A percentile compares a stretch with the other conserved stretches of the same genome.
These are phyloP conservation scores for Camponotus fellah DNA, from an alignment of 2,888 invertebrate genomes.

Conservation along the genomic window DNA sequence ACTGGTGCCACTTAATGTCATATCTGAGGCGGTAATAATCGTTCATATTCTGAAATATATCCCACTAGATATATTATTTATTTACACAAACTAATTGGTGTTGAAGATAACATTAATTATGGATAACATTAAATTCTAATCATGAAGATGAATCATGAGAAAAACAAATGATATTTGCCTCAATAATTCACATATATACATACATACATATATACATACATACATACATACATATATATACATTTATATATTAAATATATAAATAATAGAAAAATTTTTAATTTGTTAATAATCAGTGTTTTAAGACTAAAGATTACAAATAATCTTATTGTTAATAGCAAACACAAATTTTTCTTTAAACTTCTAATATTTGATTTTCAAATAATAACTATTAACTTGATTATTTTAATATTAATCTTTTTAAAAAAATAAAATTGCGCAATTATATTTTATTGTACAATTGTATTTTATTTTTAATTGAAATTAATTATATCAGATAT, in stretches of 20 bases:
- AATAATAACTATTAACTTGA: background rate
- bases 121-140: constrained; percentile 13
- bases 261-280: background rate
- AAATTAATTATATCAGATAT: background rate
- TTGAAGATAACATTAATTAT: background rate
- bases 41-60: constrained; percentile 78
- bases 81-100: constrained; percentile 18
- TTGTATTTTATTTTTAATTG: background rate
- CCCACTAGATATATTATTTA: background rate
- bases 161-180: background rate
- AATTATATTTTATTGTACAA: background rate
- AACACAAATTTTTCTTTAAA: background rate
- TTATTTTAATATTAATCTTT: background rate
- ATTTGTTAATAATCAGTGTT: background rate
- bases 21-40: constrained; percentile 77
- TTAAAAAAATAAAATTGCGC: background rate
- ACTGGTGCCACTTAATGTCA: constrained; percentile 79
- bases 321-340: background rate
- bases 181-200: background rate
- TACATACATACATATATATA: background rate
- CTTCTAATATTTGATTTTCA: background rate
- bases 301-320: background rate
- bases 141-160: background rate
- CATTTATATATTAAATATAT: constrained; percentile 2
- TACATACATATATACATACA: background rate